A percentile compares a stretch with the other conserved stretches of the same genome.
Conservation (phyloP, 2,113 vertebrate species). For the Indicator maculatus region DNA sequence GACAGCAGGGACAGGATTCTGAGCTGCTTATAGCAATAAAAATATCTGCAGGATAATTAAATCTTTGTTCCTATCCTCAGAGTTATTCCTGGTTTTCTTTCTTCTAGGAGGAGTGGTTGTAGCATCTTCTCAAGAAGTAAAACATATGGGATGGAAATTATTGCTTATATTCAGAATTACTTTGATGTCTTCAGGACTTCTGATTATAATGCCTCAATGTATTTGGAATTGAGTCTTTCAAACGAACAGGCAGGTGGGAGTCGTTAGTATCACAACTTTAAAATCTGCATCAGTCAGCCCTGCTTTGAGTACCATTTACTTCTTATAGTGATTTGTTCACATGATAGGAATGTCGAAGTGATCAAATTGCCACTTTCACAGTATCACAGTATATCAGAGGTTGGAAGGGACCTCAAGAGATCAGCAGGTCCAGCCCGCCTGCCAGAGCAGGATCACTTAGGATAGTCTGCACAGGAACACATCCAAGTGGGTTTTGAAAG, state of each 20-base stretch:
- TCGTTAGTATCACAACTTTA: neutral
- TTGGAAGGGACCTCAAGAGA: too few relatives aligned
- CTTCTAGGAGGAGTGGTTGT: neutral
- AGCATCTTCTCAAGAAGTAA: neutral
- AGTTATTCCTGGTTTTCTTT: neutral
- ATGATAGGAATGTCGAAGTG: too few relatives aligned
- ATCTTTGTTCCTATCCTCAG: neutral
- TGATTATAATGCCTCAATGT: neutral
- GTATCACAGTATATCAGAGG: too few relatives aligned
- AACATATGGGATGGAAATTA: neutral
- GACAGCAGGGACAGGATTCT: neutral
- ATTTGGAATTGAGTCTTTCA: neutral
- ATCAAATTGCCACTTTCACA: too few relatives aligned
- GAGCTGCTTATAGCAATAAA: neutral
- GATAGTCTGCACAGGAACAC: too few relatives aligned
- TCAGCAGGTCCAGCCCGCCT: too few relatives aligned
- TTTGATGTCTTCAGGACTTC: neutral
- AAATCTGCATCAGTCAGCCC: neutral
- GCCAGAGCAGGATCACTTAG: too few relatives aligned
- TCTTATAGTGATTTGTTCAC: too few relatives aligned
- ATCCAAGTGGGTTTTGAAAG: too few relatives aligned
- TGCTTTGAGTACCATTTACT: neutral
- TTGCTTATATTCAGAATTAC: neutral
- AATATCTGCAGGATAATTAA: neutral
- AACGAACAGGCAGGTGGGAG: neutral